Evolutionary conservation across 2,888 invertebrate species (phyloP).

Genomic region (Cosmia pyralina): DNA sequence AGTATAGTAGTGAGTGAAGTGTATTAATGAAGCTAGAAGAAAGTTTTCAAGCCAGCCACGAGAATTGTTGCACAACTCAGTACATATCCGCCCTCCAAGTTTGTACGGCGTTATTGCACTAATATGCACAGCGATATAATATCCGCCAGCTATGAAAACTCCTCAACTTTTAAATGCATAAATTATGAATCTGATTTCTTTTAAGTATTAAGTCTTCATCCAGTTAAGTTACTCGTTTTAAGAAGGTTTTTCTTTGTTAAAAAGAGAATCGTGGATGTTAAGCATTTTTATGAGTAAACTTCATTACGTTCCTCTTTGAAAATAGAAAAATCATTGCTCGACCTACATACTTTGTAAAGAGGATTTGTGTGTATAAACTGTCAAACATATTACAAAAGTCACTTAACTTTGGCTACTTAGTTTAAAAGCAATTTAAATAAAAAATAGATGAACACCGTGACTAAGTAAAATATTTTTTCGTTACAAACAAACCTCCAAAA

Average conservation of each 20-base stretch:
- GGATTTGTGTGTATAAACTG: constrained; percentile 14
- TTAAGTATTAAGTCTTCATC: constrained; percentile 17
- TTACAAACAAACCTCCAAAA: constrained; percentile 12
- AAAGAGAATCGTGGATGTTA: constrained; percentile 3
- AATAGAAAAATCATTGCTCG: constrained; percentile 1
- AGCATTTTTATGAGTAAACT: constrained; percentile 14
- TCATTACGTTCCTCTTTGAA: not conserved
- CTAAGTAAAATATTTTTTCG: constrained; percentile 29
- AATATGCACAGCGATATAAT: constrained; percentile 56
- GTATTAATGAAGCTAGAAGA: constrained; percentile 68
- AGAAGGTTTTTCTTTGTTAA: constrained; percentile 2
- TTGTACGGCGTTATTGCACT: constrained; percentile 58
- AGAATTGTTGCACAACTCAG: constrained; percentile 68
- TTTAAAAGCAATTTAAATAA: constrained; percentile 44
- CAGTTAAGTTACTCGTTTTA: constrained; percentile 11
- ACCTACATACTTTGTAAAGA: not conserved
- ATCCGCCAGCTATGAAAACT: constrained; percentile 45
- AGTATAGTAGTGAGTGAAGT: too few species aligned
- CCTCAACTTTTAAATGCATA: constrained; percentile 54
- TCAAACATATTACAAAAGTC: constrained; percentile 33
- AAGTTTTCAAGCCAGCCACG: constrained; percentile 68
- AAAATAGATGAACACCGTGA: constrained; percentile 19
- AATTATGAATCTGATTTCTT: constrained; percentile 43
- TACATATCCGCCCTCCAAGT: constrained; percentile 66
- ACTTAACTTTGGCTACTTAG: constrained; percentile 32